Percentiles rank a stretch among this genome's conserved stretches.
Conservation (phyloP, 1,140 invertebrate species). For the Eumaeus atala region DNA sequence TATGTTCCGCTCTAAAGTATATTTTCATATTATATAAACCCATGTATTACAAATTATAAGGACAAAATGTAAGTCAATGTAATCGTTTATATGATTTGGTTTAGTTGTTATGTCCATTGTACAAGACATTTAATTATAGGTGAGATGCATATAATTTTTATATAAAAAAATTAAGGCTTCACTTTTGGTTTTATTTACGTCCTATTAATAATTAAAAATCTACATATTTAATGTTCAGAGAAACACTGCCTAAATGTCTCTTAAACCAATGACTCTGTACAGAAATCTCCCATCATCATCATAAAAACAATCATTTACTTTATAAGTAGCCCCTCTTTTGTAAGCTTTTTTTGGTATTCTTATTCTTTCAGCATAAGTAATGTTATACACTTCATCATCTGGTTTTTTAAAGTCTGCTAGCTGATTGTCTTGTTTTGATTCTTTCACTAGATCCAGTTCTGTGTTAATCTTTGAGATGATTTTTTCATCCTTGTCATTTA, state of each 20-base stretch:
- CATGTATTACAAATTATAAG: conserved; percentile 6
- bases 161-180: conserved; percentile 64
- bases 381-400: conserved; percentile 28
- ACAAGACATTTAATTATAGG: conserved; percentile 6
- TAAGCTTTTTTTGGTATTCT: conserved; percentile 78
- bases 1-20: conserved; percentile 5
- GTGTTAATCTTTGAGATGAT: conserved; percentile 25
- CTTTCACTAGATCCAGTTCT: conserved; percentile 43
- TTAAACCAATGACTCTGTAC: conserved; percentile 82
- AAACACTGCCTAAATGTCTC: conserved; percentile 9
- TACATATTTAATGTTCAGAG: background rate
- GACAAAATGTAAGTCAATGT: conserved; percentile 11
- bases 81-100: conserved; percentile 11
- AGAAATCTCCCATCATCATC: conserved; percentile 84
- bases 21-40: conserved; percentile 8
- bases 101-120: conserved; percentile 9
- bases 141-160: conserved; percentile 64
- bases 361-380: conserved; percentile 76
- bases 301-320: conserved; percentile 84
- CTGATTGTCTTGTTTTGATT: conserved; percentile 33
- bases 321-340: conserved; percentile 78
- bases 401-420: conserved; percentile 39
- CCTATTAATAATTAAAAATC: conserved; percentile 1
- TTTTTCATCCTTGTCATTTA: conserved; percentile 29
- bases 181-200: conserved; percentile 48